Percentiles rank a stretch among this genome's conserved stretches.
Conservation (phyloP, 1,140 invertebrate species). For the Tetramorium alpestre region DNA sequence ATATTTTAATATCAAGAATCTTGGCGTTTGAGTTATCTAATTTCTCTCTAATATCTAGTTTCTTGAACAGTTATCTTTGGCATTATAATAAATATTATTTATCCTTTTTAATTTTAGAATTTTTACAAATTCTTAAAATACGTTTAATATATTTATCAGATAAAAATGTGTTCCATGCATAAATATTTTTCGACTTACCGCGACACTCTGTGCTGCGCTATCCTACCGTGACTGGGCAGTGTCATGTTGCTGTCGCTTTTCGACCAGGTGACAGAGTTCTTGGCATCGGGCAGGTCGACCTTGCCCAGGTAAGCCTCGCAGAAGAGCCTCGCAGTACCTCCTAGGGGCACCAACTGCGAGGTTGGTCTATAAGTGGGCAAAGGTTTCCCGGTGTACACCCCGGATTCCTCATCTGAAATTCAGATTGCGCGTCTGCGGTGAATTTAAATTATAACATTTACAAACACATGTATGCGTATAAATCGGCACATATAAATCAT, state of each 20-base stretch:
- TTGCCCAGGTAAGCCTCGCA: slow-evolving; percentile 92
- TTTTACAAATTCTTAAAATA: neutral
- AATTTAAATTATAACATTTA: slow-evolving; percentile 5
- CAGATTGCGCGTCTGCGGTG: neutral
- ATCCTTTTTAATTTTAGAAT: neutral
- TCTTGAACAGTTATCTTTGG: neutral
- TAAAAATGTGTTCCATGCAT: neutral
- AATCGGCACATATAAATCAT: neutral
- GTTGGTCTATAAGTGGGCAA: slow-evolving; percentile 84
- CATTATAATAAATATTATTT: neutral
- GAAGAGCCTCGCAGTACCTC: slow-evolving; percentile 88
- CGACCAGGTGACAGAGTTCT: slow-evolving; percentile 89
- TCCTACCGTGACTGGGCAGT: slow-evolving; percentile 81
- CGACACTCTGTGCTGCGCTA: slow-evolving; percentile 84
- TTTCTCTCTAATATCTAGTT: neutral
- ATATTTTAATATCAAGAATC: neutral
- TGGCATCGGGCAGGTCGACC: slow-evolving; percentile 90
- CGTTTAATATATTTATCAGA: neutral
- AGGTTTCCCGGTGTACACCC: slow-evolving; percentile 84
- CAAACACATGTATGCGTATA: no score
- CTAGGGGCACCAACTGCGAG: slow-evolving; percentile 85
- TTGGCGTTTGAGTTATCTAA: neutral
- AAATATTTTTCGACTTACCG: slow-evolving; percentile 80
- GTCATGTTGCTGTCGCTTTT: slow-evolving; percentile 87
- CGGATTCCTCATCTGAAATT: slow-evolving; percentile 80